Evolutionary conservation across 2,113 vertebrate genomes (phyloP).

Genomic region (Ptychochromis oligacanthus): DNA sequence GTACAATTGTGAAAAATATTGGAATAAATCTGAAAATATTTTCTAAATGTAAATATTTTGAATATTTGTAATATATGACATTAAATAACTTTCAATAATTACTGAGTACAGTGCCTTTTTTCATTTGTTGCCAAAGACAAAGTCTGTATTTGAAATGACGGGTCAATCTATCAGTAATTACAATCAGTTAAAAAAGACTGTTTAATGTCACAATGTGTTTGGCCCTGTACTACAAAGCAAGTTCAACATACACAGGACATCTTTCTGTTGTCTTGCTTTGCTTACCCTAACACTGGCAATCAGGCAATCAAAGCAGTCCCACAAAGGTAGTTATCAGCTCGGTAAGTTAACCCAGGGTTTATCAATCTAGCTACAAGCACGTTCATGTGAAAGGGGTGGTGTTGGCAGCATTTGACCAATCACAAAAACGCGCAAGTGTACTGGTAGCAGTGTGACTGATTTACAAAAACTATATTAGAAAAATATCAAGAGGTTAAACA

Average conservation of each 20-base stretch:
- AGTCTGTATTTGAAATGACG: neutral
- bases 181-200: too few species aligned
- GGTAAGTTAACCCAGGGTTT: neutral
- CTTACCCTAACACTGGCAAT: neutral
- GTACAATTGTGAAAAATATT: slow-evolving; percentile 84
- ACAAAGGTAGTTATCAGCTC: neutral
- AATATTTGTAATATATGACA: slow-evolving; percentile 90
- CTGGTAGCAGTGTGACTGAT: neutral
- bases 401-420: neutral
- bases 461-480: neutral
- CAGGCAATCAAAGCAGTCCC: neutral
- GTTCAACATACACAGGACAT: neutral
- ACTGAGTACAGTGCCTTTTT: slow-evolving; percentile 65
- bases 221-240: neutral
- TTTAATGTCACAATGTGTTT: neutral
- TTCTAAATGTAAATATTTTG: slow-evolving; percentile 91
- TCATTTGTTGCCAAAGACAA: slow-evolving; percentile 4
- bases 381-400: neutral
- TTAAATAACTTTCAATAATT: slow-evolving; percentile 77
- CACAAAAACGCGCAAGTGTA: neutral
- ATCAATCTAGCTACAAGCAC: neutral
- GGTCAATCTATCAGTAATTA: neutral
- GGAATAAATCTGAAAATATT: slow-evolving; percentile 84
- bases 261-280: neutral
- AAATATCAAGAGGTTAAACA: neutral